Conservation (phyloP, 2,888 invertebrate genomes). For the Hypolimnas misippus region DNA sequence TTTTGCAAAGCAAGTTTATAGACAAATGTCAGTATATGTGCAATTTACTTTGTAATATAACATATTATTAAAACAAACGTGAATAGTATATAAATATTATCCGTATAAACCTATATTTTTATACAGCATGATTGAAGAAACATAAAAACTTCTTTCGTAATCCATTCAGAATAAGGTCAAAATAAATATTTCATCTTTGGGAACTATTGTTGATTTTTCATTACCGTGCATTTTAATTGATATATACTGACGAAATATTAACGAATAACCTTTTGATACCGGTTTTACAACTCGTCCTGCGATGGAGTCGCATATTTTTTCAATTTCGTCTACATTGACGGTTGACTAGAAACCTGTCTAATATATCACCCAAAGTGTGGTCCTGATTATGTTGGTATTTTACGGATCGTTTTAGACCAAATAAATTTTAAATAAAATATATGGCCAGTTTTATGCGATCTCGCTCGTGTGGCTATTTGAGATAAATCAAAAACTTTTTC, state of each 20-base stretch:
- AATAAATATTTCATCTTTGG: constrained; percentile 1
- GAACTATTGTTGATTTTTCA: constrained; percentile 22
- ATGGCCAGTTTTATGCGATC: constrained; percentile 12
- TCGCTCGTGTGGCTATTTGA: background rate
- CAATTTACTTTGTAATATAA: too few species aligned
- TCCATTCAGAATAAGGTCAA: constrained; percentile 10
- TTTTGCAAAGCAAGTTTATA: too few species aligned
- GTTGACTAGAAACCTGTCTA: constrained; percentile 66
- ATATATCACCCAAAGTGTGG: constrained; percentile 38
- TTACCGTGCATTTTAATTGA: constrained; percentile 31
- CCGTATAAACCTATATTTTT: too few species aligned
- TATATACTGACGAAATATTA: constrained; percentile 47
- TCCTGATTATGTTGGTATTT: constrained; percentile 52
- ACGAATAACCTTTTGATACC: constrained; percentile 74
- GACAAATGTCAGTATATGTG: too few species aligned
- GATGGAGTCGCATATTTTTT: constrained; percentile 67
- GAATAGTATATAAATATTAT: too few species aligned
- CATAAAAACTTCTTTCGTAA: too few species aligned
- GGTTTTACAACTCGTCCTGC: constrained; percentile 62
- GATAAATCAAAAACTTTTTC: constrained; percentile 5
- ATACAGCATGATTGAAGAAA: too few species aligned
- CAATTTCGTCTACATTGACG: constrained; percentile 60
- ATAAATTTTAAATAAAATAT: constrained; percentile 21
- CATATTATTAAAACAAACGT: too few species aligned
- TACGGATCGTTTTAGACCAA: constrained; percentile 37